Base-by-base conservation (phyloP, 1,140 invertebrate genomes). In the Conus ventricosus region DNA sequence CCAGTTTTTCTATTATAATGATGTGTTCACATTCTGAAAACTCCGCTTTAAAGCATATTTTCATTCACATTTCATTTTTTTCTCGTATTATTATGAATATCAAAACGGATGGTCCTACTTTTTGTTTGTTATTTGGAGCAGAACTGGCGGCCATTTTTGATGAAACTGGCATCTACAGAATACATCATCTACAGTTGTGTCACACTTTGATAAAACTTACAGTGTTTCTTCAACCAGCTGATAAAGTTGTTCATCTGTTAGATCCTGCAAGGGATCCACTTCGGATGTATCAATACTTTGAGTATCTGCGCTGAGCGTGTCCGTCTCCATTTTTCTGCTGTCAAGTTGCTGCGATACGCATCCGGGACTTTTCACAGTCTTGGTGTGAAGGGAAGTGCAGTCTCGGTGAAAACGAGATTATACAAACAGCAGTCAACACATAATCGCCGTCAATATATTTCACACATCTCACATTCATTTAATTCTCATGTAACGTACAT, bases 291-390 rank as follows among this genome's bases (percentile, higher is more conserved):
- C 93, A 88, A 91, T 92, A 87, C 91, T 94, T 67, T 60, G n/a
- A 25, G 92, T 92, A 85, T 94, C 93, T 25, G 92, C 82, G 90
- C 93, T 94, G 86, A 91, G 84, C 60, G 91, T 91, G 85, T 93
- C 93, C 25, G 91, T 92, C 75, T 95, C 94, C 90, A 94, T 94
- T 92, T 94, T 95, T 84, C 93, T 94, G 91, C 90, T 91, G 91
- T 53, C 25, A 88, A 90, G 91, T 93, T 91, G 91, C 91, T 90
- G 91, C 87, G 81, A 80, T 67, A 78, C 81, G 53, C 86, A 88
- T 85, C 89, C 83, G 83, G 85, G 83, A 23, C n/a, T 60, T 86
- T 63, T 80, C 23, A 17, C 17, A 54, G 76, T 78, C 76, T 78
- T 78, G 76, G 76, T 78, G 1, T 23, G 6, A 71, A 71, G 1